Base-by-base conservation (phyloP, 2,113 vertebrate species). In the Equus quagga region DNA sequence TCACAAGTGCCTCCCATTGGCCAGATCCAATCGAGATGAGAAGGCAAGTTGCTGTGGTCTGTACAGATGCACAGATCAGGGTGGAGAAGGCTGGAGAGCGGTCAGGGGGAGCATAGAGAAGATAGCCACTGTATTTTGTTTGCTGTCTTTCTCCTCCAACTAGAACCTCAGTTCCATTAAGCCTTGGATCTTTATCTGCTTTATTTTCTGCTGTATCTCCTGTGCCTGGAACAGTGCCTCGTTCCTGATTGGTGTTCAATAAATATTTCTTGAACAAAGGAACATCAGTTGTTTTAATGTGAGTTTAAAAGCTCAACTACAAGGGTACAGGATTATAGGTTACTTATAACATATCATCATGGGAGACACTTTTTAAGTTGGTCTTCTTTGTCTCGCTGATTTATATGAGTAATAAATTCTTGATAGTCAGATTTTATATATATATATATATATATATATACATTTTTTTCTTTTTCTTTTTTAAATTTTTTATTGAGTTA, bases 401-500 rank as follows among this genome's bases (percentile, higher is more conserved):
- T 95, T 92, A 69, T 49, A 81, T 49, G 49, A 78, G 23, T 92
- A 92, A 58, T 81, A 80, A 91, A 33, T 92, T n/a, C 14, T 72
- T 79, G 62, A 69, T 6, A 69, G 6, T 69, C 49, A 80, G 58
- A 81, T 76, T 19, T 83, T 44, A 69, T 67, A 67, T 82, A 67
- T 19, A 60, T 44, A 31, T 28, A 23, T 14, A 54, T 54, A 36
- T 36, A 36, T 36, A 36, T 36, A 36, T 36, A 36, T 36, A 41
- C 36, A 41, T 41, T 41, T 41, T 41, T 41, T 41, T 41, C 36
- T 41, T 41, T 41, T 41, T 41, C 36, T 41, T 41, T 41, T 41
- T 41, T 41, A 41, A 41, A 41, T 41, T 41, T 41, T 41, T 41
- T 41, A 41, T 41, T 41, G 36, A 41, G 36, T 41, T 41, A 41